A percentile compares a stretch with the other conserved stretches of the same genome.
phyloP scores from a whole-genome alignment of 2,113 vertebrate species.

The Notechis scutatus region DNA sequence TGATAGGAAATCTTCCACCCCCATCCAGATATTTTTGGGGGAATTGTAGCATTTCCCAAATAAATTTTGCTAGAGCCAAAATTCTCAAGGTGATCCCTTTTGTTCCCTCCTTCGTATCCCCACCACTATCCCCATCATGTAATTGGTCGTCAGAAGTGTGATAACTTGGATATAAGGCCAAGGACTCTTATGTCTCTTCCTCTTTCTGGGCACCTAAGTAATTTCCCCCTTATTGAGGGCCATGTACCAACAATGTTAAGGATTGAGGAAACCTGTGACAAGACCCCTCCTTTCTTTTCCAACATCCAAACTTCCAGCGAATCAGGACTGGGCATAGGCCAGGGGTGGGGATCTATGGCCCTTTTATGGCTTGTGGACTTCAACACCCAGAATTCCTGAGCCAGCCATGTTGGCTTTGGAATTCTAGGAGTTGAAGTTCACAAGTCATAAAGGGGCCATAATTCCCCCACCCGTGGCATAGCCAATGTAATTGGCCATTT shows the following conservation, averaged over 20 bases:
- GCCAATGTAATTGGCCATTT: not conserved
- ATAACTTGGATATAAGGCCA: not conserved
- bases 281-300: not conserved
- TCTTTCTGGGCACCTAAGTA: not conserved
- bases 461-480: not conserved
- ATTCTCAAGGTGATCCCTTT: not conserved
- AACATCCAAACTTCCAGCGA: not conserved
- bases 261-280: not conserved
- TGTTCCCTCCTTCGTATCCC: not conserved
- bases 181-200: not conserved
- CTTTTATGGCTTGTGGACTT: not conserved
- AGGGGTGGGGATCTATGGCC: not conserved
- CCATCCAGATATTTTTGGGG: not conserved
- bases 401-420: not conserved
- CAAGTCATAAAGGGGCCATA: not conserved
- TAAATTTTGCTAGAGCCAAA: not conserved
- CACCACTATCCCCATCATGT: too few species aligned
- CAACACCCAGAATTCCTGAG: not conserved
- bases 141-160: not conserved
- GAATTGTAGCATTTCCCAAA: not conserved
- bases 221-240: not conserved
- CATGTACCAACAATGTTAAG: not conserved
- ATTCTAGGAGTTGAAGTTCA: not conserved
- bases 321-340: not conserved
- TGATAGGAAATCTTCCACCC: not conserved